Percentiles rank a stretch among this genome's conserved stretches.
phyloP scores from a whole-genome alignment of 2,113 vertebrate species.

The Rhinoderma darwinii region DNA sequence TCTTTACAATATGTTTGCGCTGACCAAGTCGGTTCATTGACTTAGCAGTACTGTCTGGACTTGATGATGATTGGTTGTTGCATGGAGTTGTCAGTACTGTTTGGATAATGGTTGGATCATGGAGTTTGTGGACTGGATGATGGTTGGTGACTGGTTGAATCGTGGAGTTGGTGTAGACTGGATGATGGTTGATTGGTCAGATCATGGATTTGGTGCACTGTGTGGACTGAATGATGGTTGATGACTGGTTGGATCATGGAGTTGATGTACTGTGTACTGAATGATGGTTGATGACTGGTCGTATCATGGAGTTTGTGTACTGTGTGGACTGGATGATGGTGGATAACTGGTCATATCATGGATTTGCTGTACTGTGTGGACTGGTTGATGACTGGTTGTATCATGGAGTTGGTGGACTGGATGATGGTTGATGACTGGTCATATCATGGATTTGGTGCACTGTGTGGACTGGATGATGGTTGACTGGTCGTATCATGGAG shows the following conservation, averaged over 20 bases:
- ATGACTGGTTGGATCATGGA: not conserved
- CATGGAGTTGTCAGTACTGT: not conserved
- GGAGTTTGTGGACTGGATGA: not conserved
- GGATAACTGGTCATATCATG: not conserved
- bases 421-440: not conserved
- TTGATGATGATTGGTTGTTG: not conserved
- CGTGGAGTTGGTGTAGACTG: too few relatives aligned
- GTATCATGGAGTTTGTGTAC: too few relatives aligned
- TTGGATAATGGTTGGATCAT: not conserved
- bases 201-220: too few relatives aligned
- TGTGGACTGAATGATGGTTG: too few relatives aligned
- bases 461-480: not conserved
- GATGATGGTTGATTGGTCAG: too few relatives aligned
- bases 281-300: not conserved
- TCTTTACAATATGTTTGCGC: too few relatives aligned
- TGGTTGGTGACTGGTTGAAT: not conserved
- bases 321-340: too few relatives aligned
- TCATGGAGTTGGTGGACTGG: not conserved
- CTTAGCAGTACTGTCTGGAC: too few relatives aligned
- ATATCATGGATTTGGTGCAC: not conserved
- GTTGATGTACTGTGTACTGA: not conserved
- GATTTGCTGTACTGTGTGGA: too few relatives aligned
- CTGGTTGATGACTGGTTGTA: not conserved
- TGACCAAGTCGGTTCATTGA: too few relatives aligned
- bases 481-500: not conserved